Evolutionary conservation across 2,797 vertebrate genomes (phyloP).

Genomic region (Sebastes melanostomus): DNA sequence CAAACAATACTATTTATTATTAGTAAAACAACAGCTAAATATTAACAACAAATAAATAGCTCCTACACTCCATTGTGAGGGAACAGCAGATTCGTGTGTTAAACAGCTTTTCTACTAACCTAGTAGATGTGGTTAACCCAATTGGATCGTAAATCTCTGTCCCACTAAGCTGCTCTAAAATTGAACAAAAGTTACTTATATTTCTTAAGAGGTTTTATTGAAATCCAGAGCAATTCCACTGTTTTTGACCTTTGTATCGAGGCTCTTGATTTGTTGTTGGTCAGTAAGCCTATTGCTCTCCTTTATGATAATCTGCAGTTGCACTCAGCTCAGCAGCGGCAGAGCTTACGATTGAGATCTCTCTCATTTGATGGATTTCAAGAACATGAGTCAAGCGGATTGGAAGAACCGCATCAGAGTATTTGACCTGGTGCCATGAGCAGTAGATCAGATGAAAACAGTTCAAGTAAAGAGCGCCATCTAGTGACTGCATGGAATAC

Average conservation of each 20-base stretch:
- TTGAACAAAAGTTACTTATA: neutral
- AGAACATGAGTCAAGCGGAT: slow-evolving; percentile 30
- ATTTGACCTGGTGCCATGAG: slow-evolving; percentile 40
- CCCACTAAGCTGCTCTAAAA: neutral
- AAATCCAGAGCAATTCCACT: slow-evolving; percentile 8
- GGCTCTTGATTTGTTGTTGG: slow-evolving; percentile 20
- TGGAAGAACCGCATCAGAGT: slow-evolving; percentile 22
- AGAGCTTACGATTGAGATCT: slow-evolving; percentile 41
- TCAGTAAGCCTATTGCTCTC: slow-evolving; percentile 17
- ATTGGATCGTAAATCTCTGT: neutral
- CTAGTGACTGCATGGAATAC: slow-evolving; percentile 70
- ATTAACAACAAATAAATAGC: too few species aligned
- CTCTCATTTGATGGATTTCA: slow-evolving; percentile 44
- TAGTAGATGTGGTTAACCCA: neutral
- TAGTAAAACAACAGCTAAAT: too few species aligned
- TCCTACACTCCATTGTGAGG: neutral
- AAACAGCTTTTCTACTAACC: neutral
- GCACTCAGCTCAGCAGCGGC: slow-evolving; percentile 34
- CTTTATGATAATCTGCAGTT: slow-evolving; percentile 39
- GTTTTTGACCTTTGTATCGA: neutral
- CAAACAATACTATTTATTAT: too few species aligned
- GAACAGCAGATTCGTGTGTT: neutral
- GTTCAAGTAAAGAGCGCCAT: slow-evolving; percentile 70
- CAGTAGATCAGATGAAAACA: slow-evolving; percentile 17
- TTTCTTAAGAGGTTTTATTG: slow-evolving; percentile 6